A percentile compares a stretch with the other conserved stretches of the same genome.
phyloP scores from a whole-genome alignment of 2,797 vertebrate species.

The Hoplostethus mediterraneus region DNA sequence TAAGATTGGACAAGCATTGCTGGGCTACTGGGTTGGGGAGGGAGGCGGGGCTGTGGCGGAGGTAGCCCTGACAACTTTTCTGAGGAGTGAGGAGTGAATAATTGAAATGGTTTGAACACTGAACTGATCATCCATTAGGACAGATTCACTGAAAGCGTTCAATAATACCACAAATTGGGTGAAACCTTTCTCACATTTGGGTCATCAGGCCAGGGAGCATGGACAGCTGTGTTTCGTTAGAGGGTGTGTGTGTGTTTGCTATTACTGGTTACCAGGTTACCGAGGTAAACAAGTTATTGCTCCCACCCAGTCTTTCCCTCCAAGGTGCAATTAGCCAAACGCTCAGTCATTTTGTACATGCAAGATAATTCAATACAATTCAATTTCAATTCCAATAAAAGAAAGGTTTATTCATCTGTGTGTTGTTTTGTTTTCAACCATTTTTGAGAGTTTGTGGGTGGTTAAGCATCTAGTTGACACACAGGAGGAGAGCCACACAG shows the following conservation, averaged over 20 bases:
- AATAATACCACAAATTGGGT: conserved; percentile 46
- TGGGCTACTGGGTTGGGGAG: conserved; percentile 60
- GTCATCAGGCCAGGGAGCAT: conserved; percentile 60
- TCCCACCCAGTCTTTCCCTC: conserved; percentile 15
- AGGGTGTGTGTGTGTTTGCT: conserved; percentile 48
- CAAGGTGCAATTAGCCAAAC: background rate
- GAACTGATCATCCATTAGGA: conserved; percentile 45
- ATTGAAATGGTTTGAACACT: conserved; percentile 67
- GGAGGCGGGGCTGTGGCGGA: conserved; percentile 70
- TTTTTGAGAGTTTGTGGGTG: too few relatives aligned
- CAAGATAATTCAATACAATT: background rate
- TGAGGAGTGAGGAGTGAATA: conserved; percentile 68
- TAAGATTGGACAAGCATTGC: conserved; percentile 91
- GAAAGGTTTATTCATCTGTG: background rate
- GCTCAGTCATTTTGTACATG: background rate
- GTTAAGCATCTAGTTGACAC: too few relatives aligned
- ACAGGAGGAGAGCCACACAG: background rate
- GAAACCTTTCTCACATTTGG: conserved; percentile 55
- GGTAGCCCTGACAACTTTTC: conserved; percentile 84
- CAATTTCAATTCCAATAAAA: background rate
- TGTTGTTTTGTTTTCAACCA: background rate
- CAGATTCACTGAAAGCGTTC: conserved; percentile 44
- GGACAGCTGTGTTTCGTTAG: conserved; percentile 62
- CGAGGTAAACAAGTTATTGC: conserved; percentile 50
- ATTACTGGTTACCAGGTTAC: conserved; percentile 67